These are phyloP conservation scores for Amblyornis subalaris DNA, from an alignment of 2,113 vertebrate genomes.

Conservation along the genomic window DNA sequence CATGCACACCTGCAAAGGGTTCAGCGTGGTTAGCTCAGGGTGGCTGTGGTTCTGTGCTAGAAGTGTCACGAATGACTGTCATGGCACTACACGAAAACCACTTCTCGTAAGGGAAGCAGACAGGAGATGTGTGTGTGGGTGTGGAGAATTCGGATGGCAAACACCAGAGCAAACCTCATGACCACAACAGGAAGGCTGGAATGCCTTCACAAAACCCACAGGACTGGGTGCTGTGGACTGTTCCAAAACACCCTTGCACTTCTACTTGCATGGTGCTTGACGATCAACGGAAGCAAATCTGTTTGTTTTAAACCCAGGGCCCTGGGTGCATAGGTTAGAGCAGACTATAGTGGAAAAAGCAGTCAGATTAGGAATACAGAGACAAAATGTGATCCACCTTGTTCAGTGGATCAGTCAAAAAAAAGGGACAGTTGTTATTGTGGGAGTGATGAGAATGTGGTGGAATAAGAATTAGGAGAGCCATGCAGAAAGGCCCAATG, in stretches of 20 bases:
- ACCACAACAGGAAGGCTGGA: not conserved
- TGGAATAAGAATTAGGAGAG: not conserved
- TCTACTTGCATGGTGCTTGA: not conserved
- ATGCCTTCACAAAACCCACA: not conserved
- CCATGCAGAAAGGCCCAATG: not conserved
- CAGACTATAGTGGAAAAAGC: not conserved
- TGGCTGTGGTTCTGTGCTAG: not conserved
- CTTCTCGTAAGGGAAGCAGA: not conserved
- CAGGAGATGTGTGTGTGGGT: not conserved
- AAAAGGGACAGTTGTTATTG: not conserved
- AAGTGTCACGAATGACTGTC: rapidly evolving
- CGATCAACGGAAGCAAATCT: not conserved
- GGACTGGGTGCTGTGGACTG: not conserved
- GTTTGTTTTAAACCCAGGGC: not conserved
- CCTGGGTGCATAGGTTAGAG: not conserved
- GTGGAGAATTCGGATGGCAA: not conserved
- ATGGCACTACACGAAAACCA: not conserved
- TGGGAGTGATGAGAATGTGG: not conserved
- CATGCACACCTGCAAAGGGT: not conserved
- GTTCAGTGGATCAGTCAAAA: not conserved
- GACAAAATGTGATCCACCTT: not conserved
- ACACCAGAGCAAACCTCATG: not conserved
- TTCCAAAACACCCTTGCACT: not conserved
- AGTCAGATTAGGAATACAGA: not conserved
- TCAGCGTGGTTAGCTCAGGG: not conserved